phyloP scores from a whole-genome alignment of 2,113 vertebrate genomes.

The Myrmecophaga tridactyla region DNA sequence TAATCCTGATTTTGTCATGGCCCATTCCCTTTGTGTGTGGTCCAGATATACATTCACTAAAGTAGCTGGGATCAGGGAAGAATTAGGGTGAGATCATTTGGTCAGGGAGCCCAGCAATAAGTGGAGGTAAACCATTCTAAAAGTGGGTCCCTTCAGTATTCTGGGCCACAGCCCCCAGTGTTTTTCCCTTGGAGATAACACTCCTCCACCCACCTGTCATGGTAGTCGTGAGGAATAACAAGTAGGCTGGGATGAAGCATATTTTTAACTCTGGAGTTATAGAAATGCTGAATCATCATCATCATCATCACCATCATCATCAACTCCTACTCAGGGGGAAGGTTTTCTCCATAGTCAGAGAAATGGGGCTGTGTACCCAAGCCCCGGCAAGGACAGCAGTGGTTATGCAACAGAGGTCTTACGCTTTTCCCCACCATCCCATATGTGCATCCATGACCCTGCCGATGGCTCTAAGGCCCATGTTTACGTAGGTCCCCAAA shows the following conservation, averaged over 20 bases:
- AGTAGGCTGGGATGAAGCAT: conserved; percentile 60
- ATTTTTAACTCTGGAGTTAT: conserved; percentile 70
- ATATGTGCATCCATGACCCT: neutral
- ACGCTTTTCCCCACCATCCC: neutral
- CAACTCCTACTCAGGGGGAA: conserved; percentile 51
- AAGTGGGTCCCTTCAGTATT: conserved; percentile 58
- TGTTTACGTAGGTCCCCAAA: neutral
- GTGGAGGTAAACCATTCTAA: conserved; percentile 13
- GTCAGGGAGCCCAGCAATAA: neutral
- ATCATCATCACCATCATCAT: conserved; percentile 57
- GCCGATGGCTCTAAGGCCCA: neutral
- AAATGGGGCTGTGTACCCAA: neutral
- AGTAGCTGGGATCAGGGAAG: neutral
- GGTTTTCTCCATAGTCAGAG: neutral
- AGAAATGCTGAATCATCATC: conserved; percentile 77
- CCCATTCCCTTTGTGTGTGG: neutral
- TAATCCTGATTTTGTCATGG: neutral
- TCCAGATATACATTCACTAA: neutral
- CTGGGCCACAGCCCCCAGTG: conserved; percentile 65
- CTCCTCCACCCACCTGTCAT: conserved; percentile 73
- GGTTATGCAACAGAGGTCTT: neutral
- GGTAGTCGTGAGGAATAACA: conserved; percentile 76
- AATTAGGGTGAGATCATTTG: neutral
- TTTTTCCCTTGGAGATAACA: conserved; percentile 70
- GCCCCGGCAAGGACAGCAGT: neutral